phyloP scores from a whole-genome alignment of 2,888 invertebrate species.

The Dastarcus helophoroides region DNA sequence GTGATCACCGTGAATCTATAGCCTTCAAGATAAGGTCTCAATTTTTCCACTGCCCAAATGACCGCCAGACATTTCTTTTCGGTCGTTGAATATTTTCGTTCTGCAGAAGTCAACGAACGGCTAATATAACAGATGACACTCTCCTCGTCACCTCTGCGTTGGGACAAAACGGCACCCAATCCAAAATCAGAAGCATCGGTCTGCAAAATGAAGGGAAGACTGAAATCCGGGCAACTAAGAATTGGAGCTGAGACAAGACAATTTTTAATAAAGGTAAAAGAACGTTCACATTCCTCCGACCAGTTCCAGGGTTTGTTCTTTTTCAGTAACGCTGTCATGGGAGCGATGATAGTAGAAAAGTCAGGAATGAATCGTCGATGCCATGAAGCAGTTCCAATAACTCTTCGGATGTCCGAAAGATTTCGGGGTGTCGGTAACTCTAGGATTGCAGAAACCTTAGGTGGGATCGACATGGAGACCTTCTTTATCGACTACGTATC shows the following conservation, averaged over 20 bases:
- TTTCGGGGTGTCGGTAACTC: slow-evolving; percentile 9
- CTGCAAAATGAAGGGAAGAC: slow-evolving; percentile 12
- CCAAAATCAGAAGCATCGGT: slow-evolving; percentile 14
- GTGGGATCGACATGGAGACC: slow-evolving; percentile 10
- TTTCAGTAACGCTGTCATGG: slow-evolving; percentile 10
- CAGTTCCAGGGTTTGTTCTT: slow-evolving; percentile 14
- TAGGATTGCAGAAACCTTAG: slow-evolving; percentile 11
- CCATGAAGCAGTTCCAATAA: slow-evolving; percentile 16
- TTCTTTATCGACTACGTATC: slow-evolving; percentile 5
- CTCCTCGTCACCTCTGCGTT: slow-evolving; percentile 12
- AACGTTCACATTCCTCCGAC: slow-evolving; percentile 10
- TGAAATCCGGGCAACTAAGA: slow-evolving; percentile 14
- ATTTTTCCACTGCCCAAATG: slow-evolving; percentile 17
- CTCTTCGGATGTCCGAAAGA: slow-evolving; percentile 10
- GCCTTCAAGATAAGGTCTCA: slow-evolving; percentile 17
- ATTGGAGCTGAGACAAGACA: slow-evolving; percentile 12
- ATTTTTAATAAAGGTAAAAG: slow-evolving; percentile 9
- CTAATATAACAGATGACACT: slow-evolving; percentile 14
- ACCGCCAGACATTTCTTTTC: slow-evolving; percentile 17
- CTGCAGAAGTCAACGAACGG: slow-evolving; percentile 12
- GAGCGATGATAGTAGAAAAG: slow-evolving; percentile 13
- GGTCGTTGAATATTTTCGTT: slow-evolving; percentile 14
- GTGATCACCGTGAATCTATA: slow-evolving; percentile 14
- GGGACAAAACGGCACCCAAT: slow-evolving; percentile 14
- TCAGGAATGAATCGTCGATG: slow-evolving; percentile 16